Percentiles rank a stretch among this genome's conserved stretches.
Evolutionary conservation across 53 echinoderm and acorn worm genomes (phyloP).

Genomic region (Echinometra lucunter): DNA sequence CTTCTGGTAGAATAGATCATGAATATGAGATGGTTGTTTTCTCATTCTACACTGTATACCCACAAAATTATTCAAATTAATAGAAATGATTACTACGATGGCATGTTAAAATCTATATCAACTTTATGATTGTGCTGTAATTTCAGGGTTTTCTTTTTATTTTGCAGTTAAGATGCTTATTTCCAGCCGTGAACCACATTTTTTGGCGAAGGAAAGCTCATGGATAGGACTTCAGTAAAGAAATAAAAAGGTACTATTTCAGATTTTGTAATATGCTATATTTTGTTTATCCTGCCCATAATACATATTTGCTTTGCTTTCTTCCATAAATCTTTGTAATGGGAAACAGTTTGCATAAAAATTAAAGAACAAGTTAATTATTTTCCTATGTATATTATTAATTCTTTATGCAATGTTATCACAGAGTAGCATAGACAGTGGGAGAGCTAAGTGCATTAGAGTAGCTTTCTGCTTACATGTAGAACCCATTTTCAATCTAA

Average conservation of each 20-base stretch:
- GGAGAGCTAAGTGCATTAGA: too few relatives aligned
- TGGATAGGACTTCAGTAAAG: slow-evolving; percentile 45
- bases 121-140: too few relatives aligned
- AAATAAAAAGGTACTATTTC: slow-evolving; percentile 27
- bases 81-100: neutral
- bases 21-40: neutral
- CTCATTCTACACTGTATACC: neutral
- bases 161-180: slow-evolving; percentile 56
- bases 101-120: neutral
- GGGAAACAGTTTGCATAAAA: too few relatives aligned
- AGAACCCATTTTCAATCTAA: too few relatives aligned
- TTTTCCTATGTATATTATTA: too few relatives aligned
- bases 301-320: neutral
- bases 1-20: neutral
- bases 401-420: too few relatives aligned
- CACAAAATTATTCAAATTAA: neutral
- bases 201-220: slow-evolving; percentile 46
- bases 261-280: neutral
- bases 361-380: too few relatives aligned
- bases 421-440: too few relatives aligned
- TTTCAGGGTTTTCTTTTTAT: neutral
- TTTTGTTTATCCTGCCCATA: neutral
- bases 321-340: neutral
- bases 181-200: slow-evolving; percentile 57
- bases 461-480: too few relatives aligned